Conservation (phyloP, 2,888 invertebrate species). For the Smittia sp. region DNA sequence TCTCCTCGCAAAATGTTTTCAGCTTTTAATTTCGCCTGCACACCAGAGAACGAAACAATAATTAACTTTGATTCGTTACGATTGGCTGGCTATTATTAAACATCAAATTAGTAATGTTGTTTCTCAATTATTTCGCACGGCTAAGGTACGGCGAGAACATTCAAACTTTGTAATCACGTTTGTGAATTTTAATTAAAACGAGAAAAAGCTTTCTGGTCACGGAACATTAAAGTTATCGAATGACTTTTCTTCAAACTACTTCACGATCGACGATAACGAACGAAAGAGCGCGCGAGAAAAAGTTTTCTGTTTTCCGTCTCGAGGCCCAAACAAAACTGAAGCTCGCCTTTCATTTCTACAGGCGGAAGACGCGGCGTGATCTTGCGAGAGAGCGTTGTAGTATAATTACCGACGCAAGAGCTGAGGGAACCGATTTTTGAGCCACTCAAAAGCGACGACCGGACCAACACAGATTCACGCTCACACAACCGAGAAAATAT, state of each 20-base stretch:
- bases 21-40: not conserved
- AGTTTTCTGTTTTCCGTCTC: not conserved
- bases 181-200: constrained; percentile 15
- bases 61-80: constrained; percentile 38
- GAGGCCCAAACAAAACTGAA: constrained; percentile 20
- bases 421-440: constrained; percentile 20
- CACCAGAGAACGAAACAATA: constrained; percentile 21
- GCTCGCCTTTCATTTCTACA: not conserved
- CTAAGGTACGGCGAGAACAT: constrained; percentile 16
- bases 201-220: not conserved
- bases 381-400: not conserved
- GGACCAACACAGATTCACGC: constrained; percentile 11
- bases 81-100: constrained; percentile 38
- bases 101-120: constrained; percentile 40
- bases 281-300: not conserved
- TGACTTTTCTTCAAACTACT: not conserved
- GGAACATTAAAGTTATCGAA: not conserved
- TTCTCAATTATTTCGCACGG: constrained; percentile 34
- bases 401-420: constrained; percentile 5
- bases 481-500: constrained; percentile 11
- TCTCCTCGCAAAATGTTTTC: not conserved
- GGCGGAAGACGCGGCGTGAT: not conserved
- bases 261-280: constrained; percentile 9
- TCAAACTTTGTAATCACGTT: constrained; percentile 2
- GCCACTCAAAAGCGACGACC: constrained; percentile 33